phyloP scores from a whole-genome alignment of 35 echinoderm and acorn worm species.

The Anneissia japonica region DNA sequence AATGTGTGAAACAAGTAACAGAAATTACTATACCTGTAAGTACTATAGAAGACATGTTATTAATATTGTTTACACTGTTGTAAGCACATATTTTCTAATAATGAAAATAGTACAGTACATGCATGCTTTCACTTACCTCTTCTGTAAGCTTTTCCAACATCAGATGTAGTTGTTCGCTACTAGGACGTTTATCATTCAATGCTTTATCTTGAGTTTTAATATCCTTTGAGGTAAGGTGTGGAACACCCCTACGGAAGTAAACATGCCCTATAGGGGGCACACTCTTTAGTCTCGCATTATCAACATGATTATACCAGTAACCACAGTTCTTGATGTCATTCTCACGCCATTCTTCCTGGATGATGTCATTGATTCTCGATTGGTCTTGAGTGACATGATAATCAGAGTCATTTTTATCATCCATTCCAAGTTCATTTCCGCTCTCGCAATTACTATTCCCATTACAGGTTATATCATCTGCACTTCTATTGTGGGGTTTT shows the following conservation, averaged over 20 bases:
- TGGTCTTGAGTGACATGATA: background rate
- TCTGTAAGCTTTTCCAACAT: conserved; percentile 56
- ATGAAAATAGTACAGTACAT: too few species aligned
- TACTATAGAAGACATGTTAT: too few species aligned
- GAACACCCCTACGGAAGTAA: background rate
- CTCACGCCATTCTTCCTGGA: background rate
- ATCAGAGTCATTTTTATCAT: background rate
- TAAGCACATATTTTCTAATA: too few species aligned
- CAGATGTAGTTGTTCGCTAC: conserved; percentile 67
- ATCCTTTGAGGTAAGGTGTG: background rate
- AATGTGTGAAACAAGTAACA: too few species aligned
- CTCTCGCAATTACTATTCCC: background rate
- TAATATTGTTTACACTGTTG: too few species aligned
- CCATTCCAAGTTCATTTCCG: background rate
- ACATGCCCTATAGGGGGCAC: background rate
- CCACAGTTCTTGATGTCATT: background rate
- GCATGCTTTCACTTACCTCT: conserved; percentile 64
- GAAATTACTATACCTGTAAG: too few species aligned
- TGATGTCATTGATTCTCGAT: background rate
- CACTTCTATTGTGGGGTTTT: background rate
- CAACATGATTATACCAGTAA: background rate
- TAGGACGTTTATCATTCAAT: conserved; percentile 5
- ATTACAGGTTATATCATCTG: background rate
- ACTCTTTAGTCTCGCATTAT: background rate
- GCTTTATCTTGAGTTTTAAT: background rate